Evolutionary conservation across 1,140 invertebrate species (phyloP), one percentile per base, ranked within the genome.

Genomic region (Drosophila ironensis): DNA sequence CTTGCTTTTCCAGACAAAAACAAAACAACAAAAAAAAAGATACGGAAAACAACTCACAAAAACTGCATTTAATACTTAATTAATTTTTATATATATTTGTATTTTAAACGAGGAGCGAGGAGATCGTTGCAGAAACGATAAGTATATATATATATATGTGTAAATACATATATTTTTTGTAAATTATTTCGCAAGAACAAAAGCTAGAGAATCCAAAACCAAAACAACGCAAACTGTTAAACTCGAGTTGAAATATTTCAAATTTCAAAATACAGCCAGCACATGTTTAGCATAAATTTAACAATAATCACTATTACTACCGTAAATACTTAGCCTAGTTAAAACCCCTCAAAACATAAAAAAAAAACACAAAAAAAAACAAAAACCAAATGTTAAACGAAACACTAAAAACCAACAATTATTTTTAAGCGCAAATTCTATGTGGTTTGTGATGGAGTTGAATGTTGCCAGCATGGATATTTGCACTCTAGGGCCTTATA

Each of bases 181-280:
- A 88, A 88, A 88, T 88, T 80, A 84, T 84, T 87, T 87, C 74
- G 64, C 77, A 67, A 73, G 71, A 80, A 67, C 46, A 87, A 54
- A 78, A 88, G 87, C 87, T 89, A 89, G 87, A 89, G 78, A 89
- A 89, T 89, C 87, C 87, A 89, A 89, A 89, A 77, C 69, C 40
- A 78, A 60, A 76, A 59, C 19, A 69, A 51, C 40, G 51, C 67
- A 75, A 70, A 61, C 47, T 70, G 66, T 68, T 68, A 74, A 57
- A 54, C 74, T 64, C 67, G 57, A 78, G 60, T 72, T 80, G 60
- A 28, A 47, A 52, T 69, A 59, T 37, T 80, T 81, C 71, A 45
- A 64, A 64, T 28, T 72, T 56, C 51, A 48, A 71, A 68, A 48
- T 41, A 67, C 66, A 87, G 76, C 61, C 73, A 70, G 70, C 80